A percentile compares a stretch with the other conserved stretches of the same genome.
Evolutionary conservation across 2,888 invertebrate genomes (phyloP).

Genomic region (Parthenolecanium corni): DNA sequence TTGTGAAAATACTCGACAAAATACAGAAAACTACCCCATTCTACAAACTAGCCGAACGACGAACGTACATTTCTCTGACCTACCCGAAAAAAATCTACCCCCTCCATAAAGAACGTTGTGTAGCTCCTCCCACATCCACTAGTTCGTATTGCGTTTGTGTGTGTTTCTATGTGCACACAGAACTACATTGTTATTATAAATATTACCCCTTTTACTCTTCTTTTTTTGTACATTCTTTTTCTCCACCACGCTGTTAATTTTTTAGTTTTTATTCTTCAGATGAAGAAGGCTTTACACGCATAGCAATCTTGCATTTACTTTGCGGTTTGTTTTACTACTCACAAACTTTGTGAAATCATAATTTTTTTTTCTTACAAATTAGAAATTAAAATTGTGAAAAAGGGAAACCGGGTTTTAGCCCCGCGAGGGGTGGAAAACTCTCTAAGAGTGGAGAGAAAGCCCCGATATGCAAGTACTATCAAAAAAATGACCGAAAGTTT

Average conservation of each 20-base stretch:
- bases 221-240: neutral
- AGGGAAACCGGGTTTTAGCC: too few relatives aligned
- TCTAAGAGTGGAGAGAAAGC: too few relatives aligned
- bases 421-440: too few relatives aligned
- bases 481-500: too few relatives aligned
- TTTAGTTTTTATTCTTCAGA: neutral
- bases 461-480: too few relatives aligned
- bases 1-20: slow-evolving; percentile 13
- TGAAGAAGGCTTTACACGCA: too few relatives aligned
- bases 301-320: too few relatives aligned
- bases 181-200: slow-evolving; percentile 19
- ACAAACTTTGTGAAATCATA: too few relatives aligned
- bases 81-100: slow-evolving; percentile 26
- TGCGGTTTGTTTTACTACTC: neutral
- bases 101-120: neutral
- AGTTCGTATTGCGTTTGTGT: neutral
- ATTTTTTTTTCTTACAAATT: too few relatives aligned
- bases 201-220: slow-evolving; percentile 11
- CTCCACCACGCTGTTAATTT: neutral
- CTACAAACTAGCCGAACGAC: slow-evolving; percentile 9
- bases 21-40: slow-evolving; percentile 18
- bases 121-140: slow-evolving; percentile 11
- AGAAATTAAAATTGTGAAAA: too few relatives aligned
- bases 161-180: neutral
- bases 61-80: slow-evolving; percentile 17